Percentiles rank a stretch among this genome's conserved stretches.
Conservation (phyloP, 2,113 vertebrate genomes). For the Heterotilapia buettikoferi region DNA sequence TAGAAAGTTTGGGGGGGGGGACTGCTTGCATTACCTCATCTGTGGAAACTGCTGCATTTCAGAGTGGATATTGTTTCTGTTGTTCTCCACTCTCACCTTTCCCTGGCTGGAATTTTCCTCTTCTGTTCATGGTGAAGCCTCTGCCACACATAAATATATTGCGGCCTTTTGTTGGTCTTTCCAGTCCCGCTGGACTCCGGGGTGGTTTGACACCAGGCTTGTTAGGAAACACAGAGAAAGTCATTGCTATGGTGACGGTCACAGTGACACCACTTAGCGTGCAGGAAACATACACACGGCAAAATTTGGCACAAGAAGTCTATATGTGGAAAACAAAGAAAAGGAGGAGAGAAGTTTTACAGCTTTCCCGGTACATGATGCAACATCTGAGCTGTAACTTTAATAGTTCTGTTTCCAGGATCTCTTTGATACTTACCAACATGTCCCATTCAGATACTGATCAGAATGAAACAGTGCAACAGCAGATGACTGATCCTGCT, state of each 20-base stretch:
- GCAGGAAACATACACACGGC: not conserved
- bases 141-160: not conserved
- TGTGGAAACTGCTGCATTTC: not conserved
- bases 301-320: not conserved
- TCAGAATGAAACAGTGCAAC: not conserved
- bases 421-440: not conserved
- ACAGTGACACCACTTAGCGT: not conserved
- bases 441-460: not conserved
- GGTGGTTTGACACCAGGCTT: not conserved
- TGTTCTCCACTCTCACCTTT: not conserved
- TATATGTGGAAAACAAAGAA: not conserved
- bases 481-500: not conserved
- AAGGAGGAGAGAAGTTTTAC: not conserved
- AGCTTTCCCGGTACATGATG: not conserved
- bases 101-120: not conserved
- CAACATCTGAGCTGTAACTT: not conserved
- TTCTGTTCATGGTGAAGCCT: not conserved
- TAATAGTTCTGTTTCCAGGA: not conserved
- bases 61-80: not conserved
- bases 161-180: constrained; percentile 12
- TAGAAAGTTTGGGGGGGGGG: not conserved
- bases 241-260: not conserved
- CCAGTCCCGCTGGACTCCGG: not conserved
- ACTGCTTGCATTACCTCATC: not conserved
- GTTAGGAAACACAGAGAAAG: not conserved